Evolutionary conservation across 1,140 invertebrate species (phyloP).

Genomic region (Heliothis subflexa): DNA sequence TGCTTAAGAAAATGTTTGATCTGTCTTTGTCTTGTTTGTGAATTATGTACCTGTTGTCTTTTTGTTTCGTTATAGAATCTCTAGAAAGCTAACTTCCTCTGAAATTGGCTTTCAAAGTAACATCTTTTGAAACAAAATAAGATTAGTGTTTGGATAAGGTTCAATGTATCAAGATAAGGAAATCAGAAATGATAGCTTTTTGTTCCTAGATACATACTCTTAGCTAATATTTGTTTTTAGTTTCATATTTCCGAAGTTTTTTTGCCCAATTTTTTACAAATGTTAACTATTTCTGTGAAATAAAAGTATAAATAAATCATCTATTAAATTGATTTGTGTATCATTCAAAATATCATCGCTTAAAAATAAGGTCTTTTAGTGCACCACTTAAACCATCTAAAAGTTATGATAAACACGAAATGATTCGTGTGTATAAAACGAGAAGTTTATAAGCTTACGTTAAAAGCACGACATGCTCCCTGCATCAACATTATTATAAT

Average conservation of each 20-base stretch:
- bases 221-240: background rate
- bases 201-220: too few species aligned
- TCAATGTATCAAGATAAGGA: too few species aligned
- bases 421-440: slow-evolving; percentile 50
- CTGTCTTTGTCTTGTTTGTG: slow-evolving; percentile 18
- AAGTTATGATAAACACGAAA: slow-evolving; percentile 35
- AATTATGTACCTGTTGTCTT: background rate
- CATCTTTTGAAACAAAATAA: too few species aligned
- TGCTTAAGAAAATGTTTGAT: slow-evolving; percentile 29
- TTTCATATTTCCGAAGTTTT: background rate
- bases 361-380: background rate
- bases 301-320: background rate
- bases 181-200: too few species aligned
- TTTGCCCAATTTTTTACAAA: background rate
- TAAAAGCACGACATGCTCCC: slow-evolving; percentile 74
- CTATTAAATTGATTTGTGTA: background rate
- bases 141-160: too few species aligned
- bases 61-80: background rate
- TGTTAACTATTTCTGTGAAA: background rate
- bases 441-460: slow-evolving; percentile 57
- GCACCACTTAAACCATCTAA: slow-evolving; percentile 23
- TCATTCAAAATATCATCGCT: background rate
- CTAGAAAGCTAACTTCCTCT: too few species aligned
- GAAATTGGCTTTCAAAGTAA: too few species aligned
- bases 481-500: slow-evolving; percentile 75